A percentile compares a stretch with the other conserved stretches of the same genome.
Conservation (phyloP, 2,113 vertebrate species). For the Melozone crissalis region DNA sequence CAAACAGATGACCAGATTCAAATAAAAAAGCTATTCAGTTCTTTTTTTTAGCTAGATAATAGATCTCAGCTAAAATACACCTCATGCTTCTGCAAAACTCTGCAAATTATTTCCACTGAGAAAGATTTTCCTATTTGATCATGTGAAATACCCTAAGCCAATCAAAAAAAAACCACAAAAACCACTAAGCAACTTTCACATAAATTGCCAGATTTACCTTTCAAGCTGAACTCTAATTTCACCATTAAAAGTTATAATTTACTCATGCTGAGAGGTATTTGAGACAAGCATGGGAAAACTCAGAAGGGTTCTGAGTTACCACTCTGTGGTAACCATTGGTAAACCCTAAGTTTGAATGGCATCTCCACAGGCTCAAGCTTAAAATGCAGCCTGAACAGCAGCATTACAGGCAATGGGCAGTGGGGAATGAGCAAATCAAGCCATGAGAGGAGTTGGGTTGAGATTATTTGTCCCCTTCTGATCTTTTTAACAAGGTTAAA, state of each 20-base stretch:
- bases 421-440: not conserved
- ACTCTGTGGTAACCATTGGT: not conserved
- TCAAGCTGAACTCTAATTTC: not conserved
- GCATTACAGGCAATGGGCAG: not conserved
- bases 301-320: not conserved
- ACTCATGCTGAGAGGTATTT: not conserved
- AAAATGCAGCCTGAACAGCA: not conserved
- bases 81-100: not conserved
- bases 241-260: not conserved
- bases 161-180: not conserved
- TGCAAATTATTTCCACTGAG: not conserved
- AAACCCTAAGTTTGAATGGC: not conserved
- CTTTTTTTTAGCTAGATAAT: not conserved
- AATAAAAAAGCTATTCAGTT: not conserved
- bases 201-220: not conserved
- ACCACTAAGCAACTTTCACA: not conserved
- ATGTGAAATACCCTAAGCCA: not conserved
- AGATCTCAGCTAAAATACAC: not conserved
- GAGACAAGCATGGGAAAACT: not conserved
- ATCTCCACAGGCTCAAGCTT: not conserved
- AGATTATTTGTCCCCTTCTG: not conserved
- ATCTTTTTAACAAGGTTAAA: not conserved
- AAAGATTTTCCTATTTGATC: not conserved
- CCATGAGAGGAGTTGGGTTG: rapidly evolving
- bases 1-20: not conserved